A percentile compares a stretch with the other conserved stretches of the same genome.
phyloP scores from a whole-genome alignment of 2,888 invertebrate species.

The Drosophila aldrichi region DNA sequence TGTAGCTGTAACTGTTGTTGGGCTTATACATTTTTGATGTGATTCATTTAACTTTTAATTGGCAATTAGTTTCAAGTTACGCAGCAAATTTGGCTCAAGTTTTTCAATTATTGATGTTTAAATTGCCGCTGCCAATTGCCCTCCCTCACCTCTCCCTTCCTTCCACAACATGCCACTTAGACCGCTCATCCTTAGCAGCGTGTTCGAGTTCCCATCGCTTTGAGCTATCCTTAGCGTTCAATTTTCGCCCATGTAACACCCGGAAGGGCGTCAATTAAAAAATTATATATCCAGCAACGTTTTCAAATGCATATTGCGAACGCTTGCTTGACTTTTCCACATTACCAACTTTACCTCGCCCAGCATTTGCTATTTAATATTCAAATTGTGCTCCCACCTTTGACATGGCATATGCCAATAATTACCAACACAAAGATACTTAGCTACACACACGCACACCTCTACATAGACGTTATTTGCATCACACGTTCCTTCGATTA shows the following conservation, averaged over 20 bases:
- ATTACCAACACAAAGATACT: slow-evolving; percentile 19
- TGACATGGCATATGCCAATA: slow-evolving; percentile 32
- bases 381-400: slow-evolving; percentile 43
- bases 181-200: slow-evolving; percentile 24
- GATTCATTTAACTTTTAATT: slow-evolving; percentile 63
- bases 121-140: slow-evolving; percentile 40
- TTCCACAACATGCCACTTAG: neutral
- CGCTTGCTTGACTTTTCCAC: slow-evolving; percentile 16
- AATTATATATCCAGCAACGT: slow-evolving; percentile 14
- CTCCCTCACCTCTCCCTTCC: neutral
- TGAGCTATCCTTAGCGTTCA: slow-evolving; percentile 5
- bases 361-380: slow-evolving; percentile 34
- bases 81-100: slow-evolving; percentile 58
- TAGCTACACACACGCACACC: neutral
- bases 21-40: slow-evolving; percentile 58
- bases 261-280: slow-evolving; percentile 43
- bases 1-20: slow-evolving; percentile 11
- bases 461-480: neutral
- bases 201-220: slow-evolving; percentile 43
- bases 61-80: slow-evolving; percentile 59
- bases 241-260: slow-evolving; percentile 17
- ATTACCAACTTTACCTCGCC: slow-evolving; percentile 21
- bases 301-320: slow-evolving; percentile 29
- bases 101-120: slow-evolving; percentile 61
- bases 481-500: neutral